Evolutionary conservation across 2,888 invertebrate genomes (phyloP).

Genomic region (Lobophora halterata): DNA sequence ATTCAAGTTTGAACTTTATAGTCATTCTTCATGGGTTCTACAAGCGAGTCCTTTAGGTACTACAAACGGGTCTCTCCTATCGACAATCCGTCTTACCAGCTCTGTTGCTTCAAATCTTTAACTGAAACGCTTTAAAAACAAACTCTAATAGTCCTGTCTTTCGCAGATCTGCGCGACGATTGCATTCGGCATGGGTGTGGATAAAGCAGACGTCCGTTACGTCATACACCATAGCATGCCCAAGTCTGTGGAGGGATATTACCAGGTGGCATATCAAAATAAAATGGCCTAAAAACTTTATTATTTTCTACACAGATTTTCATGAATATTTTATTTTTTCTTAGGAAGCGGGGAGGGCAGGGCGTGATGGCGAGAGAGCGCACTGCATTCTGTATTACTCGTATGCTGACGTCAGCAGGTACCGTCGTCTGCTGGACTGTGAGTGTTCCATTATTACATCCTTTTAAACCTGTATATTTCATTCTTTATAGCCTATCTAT

Average conservation of each 20-base stretch:
- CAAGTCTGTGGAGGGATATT: conserved; percentile 97
- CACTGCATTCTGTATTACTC: conserved; percentile 94
- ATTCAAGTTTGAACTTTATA: background rate
- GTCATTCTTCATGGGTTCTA: too few relatives aligned
- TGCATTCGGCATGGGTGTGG: conserved; percentile 99
- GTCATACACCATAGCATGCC: conserved; percentile 96
- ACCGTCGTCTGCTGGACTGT: conserved; percentile 86
- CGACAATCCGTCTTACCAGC: too few relatives aligned
- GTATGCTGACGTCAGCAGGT: conserved; percentile 88
- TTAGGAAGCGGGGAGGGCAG: conserved; percentile 98
- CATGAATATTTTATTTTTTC: too few relatives aligned
- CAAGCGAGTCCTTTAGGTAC: too few relatives aligned
- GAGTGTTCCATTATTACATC: conserved; percentile 47
- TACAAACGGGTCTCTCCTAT: too few relatives aligned
- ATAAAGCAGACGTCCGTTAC: conserved; percentile 97
- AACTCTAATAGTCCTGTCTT: background rate
- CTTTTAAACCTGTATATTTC: background rate
- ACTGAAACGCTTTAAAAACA: too few relatives aligned
- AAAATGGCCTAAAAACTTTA: too few relatives aligned
- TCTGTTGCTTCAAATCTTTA: too few relatives aligned
- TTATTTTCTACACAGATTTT: too few relatives aligned
- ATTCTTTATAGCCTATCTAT: background rate
- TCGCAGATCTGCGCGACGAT: conserved; percentile 94
- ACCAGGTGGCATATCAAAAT: too few relatives aligned
- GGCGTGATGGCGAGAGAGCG: conserved; percentile 93